Evolutionary conservation across 2,888 invertebrate species (phyloP).

Genomic region (Trypoxylon attenuatum): DNA sequence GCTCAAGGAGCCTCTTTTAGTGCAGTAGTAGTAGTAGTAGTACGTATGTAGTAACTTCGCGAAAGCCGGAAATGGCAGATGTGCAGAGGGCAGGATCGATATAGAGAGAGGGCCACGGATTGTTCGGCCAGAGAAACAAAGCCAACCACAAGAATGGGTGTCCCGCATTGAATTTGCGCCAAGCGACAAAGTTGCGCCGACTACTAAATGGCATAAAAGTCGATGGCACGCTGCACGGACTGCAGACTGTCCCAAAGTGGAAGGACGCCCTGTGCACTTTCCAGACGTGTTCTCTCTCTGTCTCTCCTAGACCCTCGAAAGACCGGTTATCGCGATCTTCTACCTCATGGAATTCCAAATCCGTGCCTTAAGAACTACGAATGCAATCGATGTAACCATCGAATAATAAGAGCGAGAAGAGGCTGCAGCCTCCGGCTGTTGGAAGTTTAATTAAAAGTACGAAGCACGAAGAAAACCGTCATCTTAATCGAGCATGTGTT

Average conservation of each 20-base stretch:
- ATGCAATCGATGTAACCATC: no score
- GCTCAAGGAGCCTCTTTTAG: neutral
- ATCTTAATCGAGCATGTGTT: no score
- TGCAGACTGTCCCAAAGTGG: neutral
- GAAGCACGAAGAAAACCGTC: neutral
- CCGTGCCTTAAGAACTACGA: no score
- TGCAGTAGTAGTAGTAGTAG: conserved; percentile 1
- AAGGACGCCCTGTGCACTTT: neutral
- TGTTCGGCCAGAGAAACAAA: conserved; percentile 44
- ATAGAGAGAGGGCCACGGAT: conserved; percentile 9
- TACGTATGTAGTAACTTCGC: conserved; percentile 21
- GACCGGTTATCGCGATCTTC: no score
- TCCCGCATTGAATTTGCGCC: conserved; percentile 15
- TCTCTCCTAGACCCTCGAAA: no score
- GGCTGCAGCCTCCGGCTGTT: no score
- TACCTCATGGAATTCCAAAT: no score
- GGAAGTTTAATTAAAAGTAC: neutral
- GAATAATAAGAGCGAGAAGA: no score
- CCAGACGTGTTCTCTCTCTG: neutral
- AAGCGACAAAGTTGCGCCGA: conserved; percentile 7
- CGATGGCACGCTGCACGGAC: neutral
- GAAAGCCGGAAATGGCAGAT: conserved; percentile 50
- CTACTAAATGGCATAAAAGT: neutral
- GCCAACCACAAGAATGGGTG: conserved; percentile 22
- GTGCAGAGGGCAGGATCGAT: conserved; percentile 51